Percentiles rank a stretch among this genome's conserved stretches.
Evolutionary conservation across 1,140 invertebrate genomes (phyloP).

Genomic region (Megalonaias nervosa): DNA sequence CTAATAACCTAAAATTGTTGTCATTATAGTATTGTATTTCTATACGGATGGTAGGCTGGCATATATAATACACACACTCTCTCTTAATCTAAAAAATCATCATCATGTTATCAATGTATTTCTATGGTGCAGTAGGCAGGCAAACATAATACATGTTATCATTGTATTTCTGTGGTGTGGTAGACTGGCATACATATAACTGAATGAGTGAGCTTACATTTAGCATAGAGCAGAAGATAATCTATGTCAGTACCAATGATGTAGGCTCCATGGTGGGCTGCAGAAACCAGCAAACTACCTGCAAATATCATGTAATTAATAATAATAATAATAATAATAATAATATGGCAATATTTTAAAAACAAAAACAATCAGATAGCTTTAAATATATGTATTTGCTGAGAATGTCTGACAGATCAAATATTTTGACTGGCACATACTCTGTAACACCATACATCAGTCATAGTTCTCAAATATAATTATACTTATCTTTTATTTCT

Average conservation of each 20-base stretch:
- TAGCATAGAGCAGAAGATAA: slow-evolving; percentile 91
- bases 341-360: no score
- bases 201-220: slow-evolving; percentile 79
- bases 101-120: neutral
- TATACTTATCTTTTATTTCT: no score
- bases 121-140: neutral
- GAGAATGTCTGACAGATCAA: no score
- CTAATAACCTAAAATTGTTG: neutral
- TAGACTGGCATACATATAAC: neutral
- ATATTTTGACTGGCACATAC: no score
- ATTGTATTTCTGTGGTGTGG: neutral
- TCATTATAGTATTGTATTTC: neutral
- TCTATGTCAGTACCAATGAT: slow-evolving; percentile 95
- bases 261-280: slow-evolving; percentile 91
- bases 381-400: no score
- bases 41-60: neutral
- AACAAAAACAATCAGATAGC: no score
- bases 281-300: slow-evolving; percentile 90
- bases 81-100: no score
- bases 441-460: no score
- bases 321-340: no score
- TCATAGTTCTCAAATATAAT: no score
- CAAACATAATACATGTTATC: neutral
- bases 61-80: neutral
- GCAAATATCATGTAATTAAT: slow-evolving; percentile 11